These are phyloP conservation scores for Rhinogobio ventralis DNA, from an alignment of 2,797 vertebrate species.

Conservation along the genomic window DNA sequence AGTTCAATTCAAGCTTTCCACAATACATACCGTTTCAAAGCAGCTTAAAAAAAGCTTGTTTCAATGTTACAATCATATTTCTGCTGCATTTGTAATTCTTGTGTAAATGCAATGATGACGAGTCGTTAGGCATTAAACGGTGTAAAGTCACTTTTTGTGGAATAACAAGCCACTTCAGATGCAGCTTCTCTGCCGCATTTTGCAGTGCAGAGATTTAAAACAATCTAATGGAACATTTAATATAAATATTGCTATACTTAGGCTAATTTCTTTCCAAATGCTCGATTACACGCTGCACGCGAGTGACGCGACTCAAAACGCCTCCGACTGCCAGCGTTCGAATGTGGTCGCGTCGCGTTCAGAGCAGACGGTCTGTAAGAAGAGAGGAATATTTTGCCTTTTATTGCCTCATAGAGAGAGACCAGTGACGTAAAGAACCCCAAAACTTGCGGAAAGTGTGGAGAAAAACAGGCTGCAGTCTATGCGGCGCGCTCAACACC, in stretches of 20 bases:
- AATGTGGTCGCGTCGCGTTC: background rate
- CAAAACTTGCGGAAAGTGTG: slow-evolving; percentile 59
- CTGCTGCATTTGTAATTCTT: background rate
- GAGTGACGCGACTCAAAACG: background rate
- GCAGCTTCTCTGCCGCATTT: background rate
- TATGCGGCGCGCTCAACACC: slow-evolving; percentile 48
- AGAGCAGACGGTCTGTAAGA: slow-evolving; percentile 24
- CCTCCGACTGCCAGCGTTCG: background rate
- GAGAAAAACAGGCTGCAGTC: slow-evolving; percentile 44
- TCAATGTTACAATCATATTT: background rate
- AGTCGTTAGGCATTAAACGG: background rate
- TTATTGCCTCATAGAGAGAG: slow-evolving; percentile 46
- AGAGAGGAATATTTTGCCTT: slow-evolving; percentile 34
- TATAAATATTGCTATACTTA: no score
- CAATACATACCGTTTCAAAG: background rate
- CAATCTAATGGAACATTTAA: background rate
- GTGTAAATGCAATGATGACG: background rate
- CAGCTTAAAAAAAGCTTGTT: background rate
- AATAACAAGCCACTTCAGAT: background rate
- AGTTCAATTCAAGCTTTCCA: background rate
- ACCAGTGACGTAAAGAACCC: slow-evolving; percentile 76
- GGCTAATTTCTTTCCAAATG: background rate
- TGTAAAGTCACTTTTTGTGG: background rate
- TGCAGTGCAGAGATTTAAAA: background rate
- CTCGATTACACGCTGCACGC: background rate